phyloP scores from a whole-genome alignment of 1,140 invertebrate genomes.

The Zaprionus kolodkinae region DNA sequence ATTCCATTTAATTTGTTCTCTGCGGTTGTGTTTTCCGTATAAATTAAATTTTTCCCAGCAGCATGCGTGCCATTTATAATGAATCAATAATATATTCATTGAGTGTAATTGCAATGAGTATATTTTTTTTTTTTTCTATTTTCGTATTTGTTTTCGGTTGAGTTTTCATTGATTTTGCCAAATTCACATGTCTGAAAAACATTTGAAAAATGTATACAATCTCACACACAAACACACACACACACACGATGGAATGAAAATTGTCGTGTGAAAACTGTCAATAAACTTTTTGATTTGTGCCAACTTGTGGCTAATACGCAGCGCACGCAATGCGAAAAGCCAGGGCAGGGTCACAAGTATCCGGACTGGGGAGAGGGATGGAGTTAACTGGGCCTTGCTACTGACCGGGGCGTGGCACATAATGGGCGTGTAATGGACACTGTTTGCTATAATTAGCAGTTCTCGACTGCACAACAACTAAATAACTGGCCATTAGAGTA shows the following conservation, averaged over 20 bases:
- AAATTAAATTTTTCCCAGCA: not conserved
- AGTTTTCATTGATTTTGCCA: slow-evolving; percentile 20
- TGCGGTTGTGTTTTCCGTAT: slow-evolving; percentile 9
- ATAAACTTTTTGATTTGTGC: slow-evolving; percentile 55
- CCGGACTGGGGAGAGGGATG: not conserved
- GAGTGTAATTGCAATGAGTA: slow-evolving; percentile 1
- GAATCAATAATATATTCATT: slow-evolving; percentile 42
- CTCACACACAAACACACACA: not conserved
- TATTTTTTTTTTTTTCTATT: slow-evolving; percentile 17
- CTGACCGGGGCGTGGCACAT: slow-evolving; percentile 43
- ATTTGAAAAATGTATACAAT: slow-evolving; percentile 6
- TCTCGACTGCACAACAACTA: slow-evolving; percentile 23
- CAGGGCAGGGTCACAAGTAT: slow-evolving; percentile 3
- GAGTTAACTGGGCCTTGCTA: not conserved
- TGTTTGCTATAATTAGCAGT: slow-evolving; percentile 68
- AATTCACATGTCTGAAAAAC: slow-evolving; percentile 5
- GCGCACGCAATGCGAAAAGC: slow-evolving; percentile 9
- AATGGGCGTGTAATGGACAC: slow-evolving; percentile 58
- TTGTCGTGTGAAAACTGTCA: slow-evolving; percentile 49
- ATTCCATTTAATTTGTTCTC: not conserved
- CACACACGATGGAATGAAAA: slow-evolving; percentile 14
- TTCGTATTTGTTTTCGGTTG: slow-evolving; percentile 7
- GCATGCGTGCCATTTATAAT: slow-evolving; percentile 23
- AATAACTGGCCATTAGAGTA: slow-evolving; percentile 53
- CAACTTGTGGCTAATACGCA: slow-evolving; percentile 10